Evolutionary conservation across 2,797 vertebrate genomes (phyloP).

Genomic region (Cetoscarus ocellatus): DNA sequence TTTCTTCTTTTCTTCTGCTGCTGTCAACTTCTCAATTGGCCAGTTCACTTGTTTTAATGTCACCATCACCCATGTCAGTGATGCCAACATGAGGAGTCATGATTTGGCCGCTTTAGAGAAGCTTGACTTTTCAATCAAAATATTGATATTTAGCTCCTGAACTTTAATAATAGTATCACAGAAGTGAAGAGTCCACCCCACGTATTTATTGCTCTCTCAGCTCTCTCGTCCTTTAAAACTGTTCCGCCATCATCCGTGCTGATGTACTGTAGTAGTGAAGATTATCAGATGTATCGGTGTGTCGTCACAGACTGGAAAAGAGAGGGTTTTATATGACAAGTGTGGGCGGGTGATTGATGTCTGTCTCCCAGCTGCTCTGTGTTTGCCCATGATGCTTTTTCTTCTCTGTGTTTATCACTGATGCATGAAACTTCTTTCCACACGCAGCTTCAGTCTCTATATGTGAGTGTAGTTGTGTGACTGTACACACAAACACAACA

Average conservation of each 20-base stretch:
- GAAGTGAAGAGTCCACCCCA: too few relatives aligned
- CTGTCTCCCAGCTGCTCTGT: constrained; percentile 39
- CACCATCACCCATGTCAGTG: too few relatives aligned
- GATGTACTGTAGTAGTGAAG: constrained; percentile 15
- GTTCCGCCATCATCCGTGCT: too few relatives aligned
- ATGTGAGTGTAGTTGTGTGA: constrained; percentile 17
- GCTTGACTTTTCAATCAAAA: too few relatives aligned
- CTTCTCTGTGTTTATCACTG: constrained; percentile 17
- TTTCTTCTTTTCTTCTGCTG: too few relatives aligned
- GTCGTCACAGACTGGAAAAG: constrained; percentile 13
- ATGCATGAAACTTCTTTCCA: constrained; percentile 1
- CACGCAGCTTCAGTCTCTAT: constrained; percentile 35
- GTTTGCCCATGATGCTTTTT: constrained; percentile 42
- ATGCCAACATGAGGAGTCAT: too few relatives aligned
- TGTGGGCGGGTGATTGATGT: constrained; percentile 51
- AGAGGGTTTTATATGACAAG: constrained; percentile 28
- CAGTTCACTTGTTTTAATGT: too few relatives aligned
- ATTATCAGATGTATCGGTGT: constrained; percentile 21
- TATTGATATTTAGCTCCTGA: too few relatives aligned
- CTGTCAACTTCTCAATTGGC: too few relatives aligned
- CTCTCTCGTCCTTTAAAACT: not conserved
- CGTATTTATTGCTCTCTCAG: too few relatives aligned
- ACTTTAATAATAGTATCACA: too few relatives aligned
- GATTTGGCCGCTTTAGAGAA: too few relatives aligned
- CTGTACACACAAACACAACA: not conserved